Evolutionary conservation across 2,888 invertebrate species (phyloP), one percentile per base, ranked within the genome.

Genomic region (Drosophila prolongata): DNA sequence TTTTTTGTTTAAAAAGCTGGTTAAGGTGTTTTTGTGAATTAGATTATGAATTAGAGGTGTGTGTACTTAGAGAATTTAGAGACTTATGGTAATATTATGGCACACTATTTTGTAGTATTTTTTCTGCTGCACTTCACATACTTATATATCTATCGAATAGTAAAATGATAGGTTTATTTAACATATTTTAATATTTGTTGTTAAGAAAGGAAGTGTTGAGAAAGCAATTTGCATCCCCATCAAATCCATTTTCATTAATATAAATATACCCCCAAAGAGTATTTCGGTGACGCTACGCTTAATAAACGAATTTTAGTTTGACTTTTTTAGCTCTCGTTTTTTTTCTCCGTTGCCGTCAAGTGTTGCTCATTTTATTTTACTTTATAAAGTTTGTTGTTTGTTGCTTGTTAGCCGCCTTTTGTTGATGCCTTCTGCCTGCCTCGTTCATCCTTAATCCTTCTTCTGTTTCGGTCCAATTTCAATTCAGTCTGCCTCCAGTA

Each of bases 331-430:
- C 40, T 42, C 74, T 40, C 53, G 37, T 35, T 46, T 56, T 43
- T 57, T 16, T 24, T 11, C 13, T 53, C n/a, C 53, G 27, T 43
- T 56, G 52, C 42, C 74, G 49, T 66, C 61, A 70, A 77, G 77
- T 70, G 70, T 70, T 70, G 70, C 66, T 76, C 74, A 71, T 77
- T 77, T 77, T 74, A 54, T 67, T 76, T 77, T 74, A 65, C 77
- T 77, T 77, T 60, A 62, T 66, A 74, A 57, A 58, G 50, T 64
- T 62, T 55, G 52, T 68, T 55, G 35, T 46, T 58, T 50, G 44
- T 19, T 59, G 69, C 77, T 70, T 77, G 70, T 74, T 77, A 77
- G 73, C 49, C 34, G 46, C 19, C 58, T 70, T 76, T 77, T 74
- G 68, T 69, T 62, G 38, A 14, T 14, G 55, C n/a, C 62, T 46